A percentile compares a stretch with the other conserved stretches of the same genome.
phyloP scores from a whole-genome alignment of 1,140 invertebrate genomes.

The Sycophaga agraensis region DNA sequence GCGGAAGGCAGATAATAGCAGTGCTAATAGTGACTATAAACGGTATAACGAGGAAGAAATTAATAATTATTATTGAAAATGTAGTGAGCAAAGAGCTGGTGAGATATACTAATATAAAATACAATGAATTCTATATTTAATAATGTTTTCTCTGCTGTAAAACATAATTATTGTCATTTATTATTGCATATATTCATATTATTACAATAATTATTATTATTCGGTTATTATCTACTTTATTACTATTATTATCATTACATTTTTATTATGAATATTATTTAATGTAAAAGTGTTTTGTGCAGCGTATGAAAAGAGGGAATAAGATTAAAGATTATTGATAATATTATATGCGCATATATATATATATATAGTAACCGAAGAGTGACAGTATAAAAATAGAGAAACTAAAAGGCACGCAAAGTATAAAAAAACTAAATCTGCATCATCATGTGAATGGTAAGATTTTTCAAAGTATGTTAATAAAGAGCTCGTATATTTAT shows the following conservation, averaged over 20 bases:
- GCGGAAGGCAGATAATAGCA: no score
- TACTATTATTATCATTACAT: slow-evolving; percentile 28
- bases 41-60: no score
- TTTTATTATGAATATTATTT: slow-evolving; percentile 29
- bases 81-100: slow-evolving; percentile 13
- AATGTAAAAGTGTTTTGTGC: slow-evolving; percentile 24
- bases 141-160: slow-evolving; percentile 53
- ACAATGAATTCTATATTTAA: slow-evolving; percentile 47
- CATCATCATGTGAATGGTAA: slow-evolving; percentile 12
- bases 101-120: slow-evolving; percentile 36
- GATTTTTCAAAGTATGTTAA: slow-evolving; percentile 4
- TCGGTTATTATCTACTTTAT: slow-evolving; percentile 33
- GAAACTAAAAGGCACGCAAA: background rate
- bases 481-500: background rate
- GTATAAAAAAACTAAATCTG: background rate
- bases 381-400: background rate
- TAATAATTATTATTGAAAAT: slow-evolving; percentile 39
- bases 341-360: slow-evolving; percentile 11
- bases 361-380: slow-evolving; percentile 6
- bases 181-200: slow-evolving; percentile 10
- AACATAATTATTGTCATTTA: slow-evolving; percentile 43
- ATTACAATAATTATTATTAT: slow-evolving; percentile 21
- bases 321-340: slow-evolving; percentile 21
- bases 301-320: background rate
- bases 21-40: no score